phyloP scores from a whole-genome alignment of 2,888 invertebrate genomes.

The Mesopsocus fuscifrons region DNA sequence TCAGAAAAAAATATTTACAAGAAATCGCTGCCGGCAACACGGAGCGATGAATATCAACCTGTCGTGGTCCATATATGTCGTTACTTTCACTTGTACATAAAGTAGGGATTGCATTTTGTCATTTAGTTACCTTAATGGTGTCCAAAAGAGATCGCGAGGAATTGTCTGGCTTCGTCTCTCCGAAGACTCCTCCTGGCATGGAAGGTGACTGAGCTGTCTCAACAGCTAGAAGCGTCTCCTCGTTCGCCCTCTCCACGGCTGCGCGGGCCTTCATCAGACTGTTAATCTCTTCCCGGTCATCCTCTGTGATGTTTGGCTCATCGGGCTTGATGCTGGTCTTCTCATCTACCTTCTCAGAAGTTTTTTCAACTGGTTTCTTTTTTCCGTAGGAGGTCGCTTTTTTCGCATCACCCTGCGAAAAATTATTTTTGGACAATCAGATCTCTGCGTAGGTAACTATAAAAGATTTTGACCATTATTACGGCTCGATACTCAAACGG shows the following conservation, averaged over 20 bases:
- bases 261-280: background rate
- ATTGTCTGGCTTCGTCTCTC: background rate
- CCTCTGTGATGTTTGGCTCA: constrained; percentile 8
- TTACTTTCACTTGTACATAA: background rate
- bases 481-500: no score
- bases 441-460: no score
- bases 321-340: background rate
- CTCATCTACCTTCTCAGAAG: background rate
- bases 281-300: constrained; percentile 4
- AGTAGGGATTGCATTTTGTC: no score
- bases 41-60: no score
- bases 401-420: background rate
- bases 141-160: background rate
- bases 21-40: no score
- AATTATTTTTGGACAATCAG: background rate
- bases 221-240: constrained; percentile 1
- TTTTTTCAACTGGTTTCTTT: background rate
- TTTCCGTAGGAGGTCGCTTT: background rate
- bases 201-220: background rate
- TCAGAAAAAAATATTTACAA: no score
- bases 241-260: background rate
- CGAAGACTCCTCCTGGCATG: constrained; percentile 1
- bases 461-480: no score
- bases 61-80: no score
- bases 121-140: background rate